Evolutionary conservation across 2,797 vertebrate genomes (phyloP), one percentile per base, ranked within the genome.

Genomic region (Potorous gilbertii): DNA sequence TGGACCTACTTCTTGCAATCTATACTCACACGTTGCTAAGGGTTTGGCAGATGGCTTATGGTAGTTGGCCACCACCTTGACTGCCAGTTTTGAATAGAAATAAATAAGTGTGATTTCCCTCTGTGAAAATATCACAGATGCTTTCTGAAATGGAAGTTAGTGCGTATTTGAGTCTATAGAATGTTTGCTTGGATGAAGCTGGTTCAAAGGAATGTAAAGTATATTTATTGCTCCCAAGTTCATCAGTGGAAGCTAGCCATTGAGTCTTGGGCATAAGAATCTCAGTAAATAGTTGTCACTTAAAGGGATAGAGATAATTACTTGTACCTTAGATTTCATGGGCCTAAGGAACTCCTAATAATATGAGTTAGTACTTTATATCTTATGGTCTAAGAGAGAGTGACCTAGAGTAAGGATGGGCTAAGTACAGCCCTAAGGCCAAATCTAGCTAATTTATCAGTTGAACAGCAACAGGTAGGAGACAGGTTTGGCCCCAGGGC

Each of bases 21-120:
- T 54, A 91, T 95, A 97, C 95, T 0, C 97, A 3, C 21, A 90
- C 95, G 92, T 92, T 95, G 54, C 97, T 96, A 14, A 97, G 91
- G 95, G 94, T 95, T 94, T 96, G 92, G 93, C 93, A 97, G 97
- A 96, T 97, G 96, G 92, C 95, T 98, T 94, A 90, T 40, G 89
- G 55, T 96, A 96, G 50, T 55, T 4, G 27, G 95, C 94, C 94
- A 90, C 96, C 97, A 90, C 96, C 96, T 97, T 87, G 59, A 29
- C 91, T 96, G 97, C 93, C 97, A 97, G 91, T 10, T 94, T 21
- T 0, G 1, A 24, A 89, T 91, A 93, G 95, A 92, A 95, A 94
- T 92, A 92, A 96, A 95, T 55, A 96, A 93, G 9, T 91, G 57
- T 93, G 54, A 55, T 74, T 50, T 95, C 90, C 94, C 57, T 89